Percentiles rank a stretch among this genome's conserved stretches.
phyloP scores from a whole-genome alignment of 2,888 invertebrate genomes.

The Pycnomerus fuliginosus region DNA sequence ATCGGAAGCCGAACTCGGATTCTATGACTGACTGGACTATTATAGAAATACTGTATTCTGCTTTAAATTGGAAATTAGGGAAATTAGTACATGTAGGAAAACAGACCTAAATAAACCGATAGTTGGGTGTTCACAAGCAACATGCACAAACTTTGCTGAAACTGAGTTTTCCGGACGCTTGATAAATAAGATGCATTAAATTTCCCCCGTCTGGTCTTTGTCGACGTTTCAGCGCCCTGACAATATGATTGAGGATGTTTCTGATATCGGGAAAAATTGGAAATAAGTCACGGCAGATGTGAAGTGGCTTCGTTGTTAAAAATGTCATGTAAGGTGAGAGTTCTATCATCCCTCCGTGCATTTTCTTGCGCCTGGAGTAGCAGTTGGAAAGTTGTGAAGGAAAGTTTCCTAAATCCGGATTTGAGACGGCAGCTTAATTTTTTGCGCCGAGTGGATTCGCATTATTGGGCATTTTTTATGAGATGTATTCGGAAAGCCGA shows the following conservation, averaged over 20 bases:
- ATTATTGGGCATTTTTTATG: too few relatives aligned
- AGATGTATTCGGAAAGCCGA: too few relatives aligned
- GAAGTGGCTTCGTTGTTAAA: constrained; percentile 2
- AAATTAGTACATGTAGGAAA: constrained; percentile 4
- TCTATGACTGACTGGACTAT: too few relatives aligned
- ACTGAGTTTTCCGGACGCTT: constrained; percentile 1
- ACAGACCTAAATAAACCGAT: constrained; percentile 12
- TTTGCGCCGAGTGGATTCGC: too few relatives aligned
- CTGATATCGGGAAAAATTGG: constrained; percentile 15
- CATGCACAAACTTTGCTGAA: not conserved
- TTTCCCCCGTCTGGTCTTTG: constrained; percentile 2
- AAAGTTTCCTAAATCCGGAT: too few relatives aligned
- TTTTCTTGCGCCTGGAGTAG: too few relatives aligned
- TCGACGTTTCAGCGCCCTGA: constrained; percentile 5
- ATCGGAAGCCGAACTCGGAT: too few relatives aligned
- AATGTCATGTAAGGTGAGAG: constrained; percentile 4
- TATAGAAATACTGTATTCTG: not conserved
- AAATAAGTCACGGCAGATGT: constrained; percentile 9
- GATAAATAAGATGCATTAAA: constrained; percentile 13
- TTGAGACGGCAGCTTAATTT: too few relatives aligned
- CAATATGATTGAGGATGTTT: constrained; percentile 18
- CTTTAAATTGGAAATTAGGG: constrained; percentile 14
- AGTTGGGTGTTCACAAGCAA: constrained; percentile 1
- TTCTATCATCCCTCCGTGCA: too few relatives aligned
- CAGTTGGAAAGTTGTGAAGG: too few relatives aligned